phyloP scores from a whole-genome alignment of 2,888 invertebrate genomes.

The Papilio demoleus region DNA sequence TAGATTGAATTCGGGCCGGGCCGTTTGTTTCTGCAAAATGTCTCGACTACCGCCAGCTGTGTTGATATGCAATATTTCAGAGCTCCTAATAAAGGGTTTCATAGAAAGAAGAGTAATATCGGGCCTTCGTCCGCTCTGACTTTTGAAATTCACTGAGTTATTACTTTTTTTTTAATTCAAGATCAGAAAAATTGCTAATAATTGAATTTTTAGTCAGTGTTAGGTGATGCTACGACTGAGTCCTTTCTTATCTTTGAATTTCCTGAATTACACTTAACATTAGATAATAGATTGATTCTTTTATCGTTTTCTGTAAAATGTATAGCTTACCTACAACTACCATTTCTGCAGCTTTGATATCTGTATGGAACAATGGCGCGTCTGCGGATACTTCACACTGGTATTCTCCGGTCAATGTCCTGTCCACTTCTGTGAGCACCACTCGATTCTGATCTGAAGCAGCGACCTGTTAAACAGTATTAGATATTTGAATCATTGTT shows the following conservation, averaged over 20 bases:
- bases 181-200: not conserved
- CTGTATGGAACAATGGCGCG: constrained; percentile 87
- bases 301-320: not conserved
- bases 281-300: not conserved
- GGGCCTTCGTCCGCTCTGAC: constrained; percentile 42
- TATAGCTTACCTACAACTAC: constrained; percentile 83
- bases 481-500: no score
- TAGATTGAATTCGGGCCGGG: constrained; percentile 56
- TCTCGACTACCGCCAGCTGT: constrained; percentile 57
- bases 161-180: constrained; percentile 15
- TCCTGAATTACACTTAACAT: not conserved
- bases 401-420: constrained; percentile 86
- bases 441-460: constrained; percentile 87
- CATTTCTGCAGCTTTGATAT: constrained; percentile 85
- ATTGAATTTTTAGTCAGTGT: not conserved
- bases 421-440: constrained; percentile 86
- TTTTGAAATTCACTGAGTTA: constrained; percentile 31
- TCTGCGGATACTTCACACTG: constrained; percentile 90
- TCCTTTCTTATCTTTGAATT: not conserved
- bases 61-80: constrained; percentile 72
- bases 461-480: constrained; percentile 76
- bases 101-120: constrained; percentile 48
- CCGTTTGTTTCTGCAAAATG: constrained; percentile 47
- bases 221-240: not conserved
- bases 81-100: constrained; percentile 62